phyloP scores from a whole-genome alignment of 2,113 vertebrate genomes.

The Tetrao urogallus region DNA sequence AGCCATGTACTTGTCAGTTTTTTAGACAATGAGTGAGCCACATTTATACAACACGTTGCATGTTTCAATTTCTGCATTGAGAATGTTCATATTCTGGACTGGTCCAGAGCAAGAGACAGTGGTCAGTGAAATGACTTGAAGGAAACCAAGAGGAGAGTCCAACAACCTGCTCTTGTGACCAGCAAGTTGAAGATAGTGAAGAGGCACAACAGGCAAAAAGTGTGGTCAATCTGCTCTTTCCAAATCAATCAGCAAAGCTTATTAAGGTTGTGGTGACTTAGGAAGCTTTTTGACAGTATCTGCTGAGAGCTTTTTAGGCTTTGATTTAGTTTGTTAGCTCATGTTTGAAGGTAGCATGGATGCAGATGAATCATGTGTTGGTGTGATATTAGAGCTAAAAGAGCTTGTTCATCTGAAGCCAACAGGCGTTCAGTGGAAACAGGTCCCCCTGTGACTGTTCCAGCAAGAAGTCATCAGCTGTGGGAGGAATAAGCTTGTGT shows the following conservation, averaged over 20 bases:
- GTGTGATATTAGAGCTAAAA: background rate
- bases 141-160: background rate
- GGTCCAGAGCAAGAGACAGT: accelerated
- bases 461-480: background rate
- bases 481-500: background rate
- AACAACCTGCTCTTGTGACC: accelerated
- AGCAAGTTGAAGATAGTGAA: background rate
- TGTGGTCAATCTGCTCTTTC: background rate
- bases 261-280: background rate
- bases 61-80: background rate
- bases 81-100: background rate
- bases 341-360: background rate
- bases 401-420: background rate
- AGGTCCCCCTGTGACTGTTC: background rate
- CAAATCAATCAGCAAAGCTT: background rate
- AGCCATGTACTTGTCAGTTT: background rate
- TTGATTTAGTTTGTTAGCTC: background rate
- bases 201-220: background rate
- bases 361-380: background rate
- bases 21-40: background rate
- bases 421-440: background rate
- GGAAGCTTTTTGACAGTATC: background rate
- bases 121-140: background rate
- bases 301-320: background rate
- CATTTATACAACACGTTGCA: background rate